Conservation (phyloP, 2,888 invertebrate genomes). For the Pomacea canaliculata region DNA sequence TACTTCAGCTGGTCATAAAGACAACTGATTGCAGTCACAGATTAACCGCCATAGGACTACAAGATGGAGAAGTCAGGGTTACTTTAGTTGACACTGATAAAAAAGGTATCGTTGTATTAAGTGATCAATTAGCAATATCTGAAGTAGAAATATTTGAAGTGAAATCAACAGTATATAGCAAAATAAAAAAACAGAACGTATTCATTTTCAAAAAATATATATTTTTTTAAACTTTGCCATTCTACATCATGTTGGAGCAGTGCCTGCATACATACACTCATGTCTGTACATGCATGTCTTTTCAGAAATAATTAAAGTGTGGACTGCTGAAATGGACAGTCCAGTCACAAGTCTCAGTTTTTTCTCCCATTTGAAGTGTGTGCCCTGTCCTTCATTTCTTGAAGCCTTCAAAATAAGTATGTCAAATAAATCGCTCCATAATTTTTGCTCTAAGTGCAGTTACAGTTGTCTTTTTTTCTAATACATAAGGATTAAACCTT, state of each 20-base stretch:
- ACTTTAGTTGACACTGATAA: slow-evolving; percentile 66
- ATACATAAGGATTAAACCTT: no score
- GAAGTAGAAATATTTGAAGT: no score
- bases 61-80: slow-evolving; percentile 76
- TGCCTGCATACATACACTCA: no score
- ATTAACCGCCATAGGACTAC: slow-evolving; percentile 75
- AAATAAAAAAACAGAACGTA: no score
- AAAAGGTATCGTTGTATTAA: background rate
- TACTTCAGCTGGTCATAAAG: slow-evolving; percentile 8
- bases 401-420: slow-evolving; percentile 29
- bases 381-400: slow-evolving; percentile 54
- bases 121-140: no score
- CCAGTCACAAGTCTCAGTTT: slow-evolving; percentile 75
- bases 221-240: no score
- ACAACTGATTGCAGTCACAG: slow-evolving; percentile 67
- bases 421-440: background rate
- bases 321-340: slow-evolving; percentile 73
- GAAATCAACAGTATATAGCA: no score
- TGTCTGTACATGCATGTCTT: background rate
- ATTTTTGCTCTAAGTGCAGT: no score
- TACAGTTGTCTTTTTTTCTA: no score
- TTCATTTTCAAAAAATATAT: no score
- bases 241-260: no score
- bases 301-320: slow-evolving; percentile 70
- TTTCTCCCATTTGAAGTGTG: slow-evolving; percentile 65